Conservation (phyloP, 2,113 vertebrate species). For the Eretmodus cyanostictus region DNA sequence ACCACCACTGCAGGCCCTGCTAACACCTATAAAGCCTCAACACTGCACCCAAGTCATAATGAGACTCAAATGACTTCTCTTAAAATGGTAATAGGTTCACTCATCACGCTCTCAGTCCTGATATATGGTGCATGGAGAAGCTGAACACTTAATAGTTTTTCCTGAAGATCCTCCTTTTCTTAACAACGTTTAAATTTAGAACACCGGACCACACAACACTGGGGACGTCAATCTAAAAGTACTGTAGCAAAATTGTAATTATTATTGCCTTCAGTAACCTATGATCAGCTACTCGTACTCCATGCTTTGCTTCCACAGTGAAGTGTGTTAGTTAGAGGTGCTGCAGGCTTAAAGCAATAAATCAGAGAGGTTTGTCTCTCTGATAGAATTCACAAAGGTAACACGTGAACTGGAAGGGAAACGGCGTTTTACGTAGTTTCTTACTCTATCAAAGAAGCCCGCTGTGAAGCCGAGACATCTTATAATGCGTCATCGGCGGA, state of each 20-base stretch:
- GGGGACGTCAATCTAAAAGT: not conserved
- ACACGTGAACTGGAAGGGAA: not conserved
- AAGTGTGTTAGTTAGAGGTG: not conserved
- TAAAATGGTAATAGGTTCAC: not conserved
- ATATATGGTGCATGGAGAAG: not conserved
- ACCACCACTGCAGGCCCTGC: not conserved
- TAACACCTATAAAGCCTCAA: not conserved
- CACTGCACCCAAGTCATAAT: not conserved
- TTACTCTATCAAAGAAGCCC: not conserved
- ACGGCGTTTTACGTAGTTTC: not conserved
- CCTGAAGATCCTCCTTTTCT: not conserved
- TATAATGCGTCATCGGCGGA: accelerated
- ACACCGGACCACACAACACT: not conserved
- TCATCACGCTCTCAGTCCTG: no score
- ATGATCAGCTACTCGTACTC: not conserved
- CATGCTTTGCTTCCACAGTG: not conserved
- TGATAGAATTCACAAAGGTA: not conserved
- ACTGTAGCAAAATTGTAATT: not conserved
- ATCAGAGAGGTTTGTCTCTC: not conserved
- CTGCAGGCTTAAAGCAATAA: not conserved
- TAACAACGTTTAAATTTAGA: not conserved
- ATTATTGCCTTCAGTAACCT: not conserved
- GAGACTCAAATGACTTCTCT: not conserved
- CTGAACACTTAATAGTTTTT: not conserved
- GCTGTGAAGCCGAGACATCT: not conserved